A percentile compares a stretch with the other conserved stretches of the same genome.
Evolutionary conservation across 2,797 vertebrate genomes (phyloP).

Genomic region (Acrossocheilus fasciatus): DNA sequence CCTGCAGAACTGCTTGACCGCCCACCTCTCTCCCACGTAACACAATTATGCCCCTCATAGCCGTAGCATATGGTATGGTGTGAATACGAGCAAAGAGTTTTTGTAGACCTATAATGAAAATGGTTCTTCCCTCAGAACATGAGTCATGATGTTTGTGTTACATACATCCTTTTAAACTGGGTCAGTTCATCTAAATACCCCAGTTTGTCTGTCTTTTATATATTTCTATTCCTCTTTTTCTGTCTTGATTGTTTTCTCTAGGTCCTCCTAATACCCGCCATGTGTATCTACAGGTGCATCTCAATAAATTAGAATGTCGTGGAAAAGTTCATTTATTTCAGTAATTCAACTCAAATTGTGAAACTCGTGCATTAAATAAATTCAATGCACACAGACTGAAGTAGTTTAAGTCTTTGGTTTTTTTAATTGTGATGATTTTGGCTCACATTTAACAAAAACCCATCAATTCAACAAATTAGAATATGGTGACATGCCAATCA

Average conservation of each 20-base stretch:
- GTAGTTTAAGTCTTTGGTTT: no score
- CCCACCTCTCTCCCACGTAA: background rate
- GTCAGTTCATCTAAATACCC: conserved; percentile 3
- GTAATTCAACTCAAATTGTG: no score
- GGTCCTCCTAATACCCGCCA: background rate
- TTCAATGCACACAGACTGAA: no score
- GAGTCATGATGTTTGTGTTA: conserved; percentile 10
- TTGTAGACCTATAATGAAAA: conserved; percentile 13
- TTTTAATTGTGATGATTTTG: no score
- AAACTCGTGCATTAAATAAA: no score
- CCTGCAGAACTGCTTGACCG: conserved; percentile 3
- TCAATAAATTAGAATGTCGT: no score
- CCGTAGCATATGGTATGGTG: background rate
- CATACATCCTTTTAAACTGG: conserved; percentile 1
- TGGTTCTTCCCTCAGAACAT: background rate
- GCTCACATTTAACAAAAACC: no score
- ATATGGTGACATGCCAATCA: no score
- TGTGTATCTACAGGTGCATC: background rate
- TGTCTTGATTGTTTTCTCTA: background rate
- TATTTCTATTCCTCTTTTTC: background rate
- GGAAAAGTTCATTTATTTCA: no score
- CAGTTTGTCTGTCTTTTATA: background rate
- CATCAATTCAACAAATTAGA: no score
- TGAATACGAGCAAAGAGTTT: conserved; percentile 25
- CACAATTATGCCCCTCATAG: background rate